A percentile compares a stretch with the other conserved stretches of the same genome.
These are phyloP conservation scores for Mythimna lalbum DNA, from an alignment of 2,888 invertebrate genomes.

Conservation along the genomic window DNA sequence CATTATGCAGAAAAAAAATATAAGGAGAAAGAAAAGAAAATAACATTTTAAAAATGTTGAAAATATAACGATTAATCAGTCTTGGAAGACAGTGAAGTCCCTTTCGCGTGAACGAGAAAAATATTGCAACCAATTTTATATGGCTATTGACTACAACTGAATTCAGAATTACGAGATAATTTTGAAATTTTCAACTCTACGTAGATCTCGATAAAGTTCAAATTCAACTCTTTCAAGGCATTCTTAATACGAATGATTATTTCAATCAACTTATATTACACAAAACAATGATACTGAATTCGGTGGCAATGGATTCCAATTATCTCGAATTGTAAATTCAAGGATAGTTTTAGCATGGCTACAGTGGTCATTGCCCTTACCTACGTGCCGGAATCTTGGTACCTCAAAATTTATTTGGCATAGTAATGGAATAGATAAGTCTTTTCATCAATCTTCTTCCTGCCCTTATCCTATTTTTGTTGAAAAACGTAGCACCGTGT, in stretches of 20 bases:
- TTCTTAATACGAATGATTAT: too few species aligned
- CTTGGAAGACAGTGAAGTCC: slow-evolving; percentile 80
- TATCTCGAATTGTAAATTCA: too few species aligned
- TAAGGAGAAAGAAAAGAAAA: background rate
- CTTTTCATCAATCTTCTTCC: too few species aligned
- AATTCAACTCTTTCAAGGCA: background rate
- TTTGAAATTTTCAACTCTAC: background rate
- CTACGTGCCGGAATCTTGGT: too few species aligned
- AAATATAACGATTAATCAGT: slow-evolving; percentile 81
- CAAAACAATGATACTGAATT: too few species aligned
- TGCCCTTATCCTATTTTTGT: too few species aligned
- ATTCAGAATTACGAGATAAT: background rate
- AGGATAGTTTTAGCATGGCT: background rate
- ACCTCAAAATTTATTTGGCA: too few species aligned
- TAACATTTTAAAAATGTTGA: slow-evolving; percentile 53
- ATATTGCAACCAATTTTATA: slow-evolving; percentile 36
- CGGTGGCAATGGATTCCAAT: too few species aligned
- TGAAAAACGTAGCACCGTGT: too few species aligned
- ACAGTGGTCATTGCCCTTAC: background rate
- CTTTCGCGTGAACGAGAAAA: slow-evolving; percentile 63
- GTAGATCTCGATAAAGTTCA: background rate
- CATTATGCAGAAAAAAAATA: slow-evolving; percentile 19
- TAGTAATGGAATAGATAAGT: too few species aligned
- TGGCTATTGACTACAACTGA: slow-evolving; percentile 20
- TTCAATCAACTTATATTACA: too few species aligned